Evolutionary conservation across 2,888 invertebrate genomes (phyloP).

Genomic region (Dilophus febrilis): DNA sequence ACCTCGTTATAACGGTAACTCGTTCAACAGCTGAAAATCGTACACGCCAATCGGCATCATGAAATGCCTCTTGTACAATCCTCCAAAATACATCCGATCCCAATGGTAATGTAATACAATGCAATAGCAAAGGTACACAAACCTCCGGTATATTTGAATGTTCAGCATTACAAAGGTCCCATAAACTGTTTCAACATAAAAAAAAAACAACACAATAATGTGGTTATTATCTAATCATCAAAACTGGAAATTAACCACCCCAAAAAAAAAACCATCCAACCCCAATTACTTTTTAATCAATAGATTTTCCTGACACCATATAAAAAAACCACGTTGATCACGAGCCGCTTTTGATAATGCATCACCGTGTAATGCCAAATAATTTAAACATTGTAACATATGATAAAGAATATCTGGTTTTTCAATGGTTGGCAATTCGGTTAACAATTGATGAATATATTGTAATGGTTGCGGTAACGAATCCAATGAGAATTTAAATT

Average conservation of each 20-base stretch:
- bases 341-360: slow-evolving; percentile 72
- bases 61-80: slow-evolving; percentile 88
- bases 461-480: slow-evolving; percentile 84
- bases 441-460: slow-evolving; percentile 78
- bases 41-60: slow-evolving; percentile 70
- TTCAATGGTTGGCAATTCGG: slow-evolving; percentile 64
- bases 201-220: not conserved
- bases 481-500: slow-evolving; percentile 78
- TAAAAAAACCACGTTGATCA: slow-evolving; percentile 81
- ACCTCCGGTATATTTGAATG: slow-evolving; percentile 89
- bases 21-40: slow-evolving; percentile 92
- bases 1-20: slow-evolving; percentile 73
- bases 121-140: slow-evolving; percentile 79
- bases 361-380: slow-evolving; percentile 83
- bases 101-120: slow-evolving; percentile 83
- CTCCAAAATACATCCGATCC: slow-evolving; percentile 94
- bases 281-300: slow-evolving; percentile 83
- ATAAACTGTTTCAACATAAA: slow-evolving; percentile 44
- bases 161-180: slow-evolving; percentile 82
- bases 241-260: slow-evolving; percentile 9
- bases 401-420: slow-evolving; percentile 90
- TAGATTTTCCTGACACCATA: slow-evolving; percentile 91
- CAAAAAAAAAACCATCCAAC: not conserved
- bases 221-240: not conserved
- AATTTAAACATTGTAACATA: slow-evolving; percentile 78